Base-by-base conservation (phyloP, 2,888 invertebrate genomes). In the Cistogaster globosa region DNA sequence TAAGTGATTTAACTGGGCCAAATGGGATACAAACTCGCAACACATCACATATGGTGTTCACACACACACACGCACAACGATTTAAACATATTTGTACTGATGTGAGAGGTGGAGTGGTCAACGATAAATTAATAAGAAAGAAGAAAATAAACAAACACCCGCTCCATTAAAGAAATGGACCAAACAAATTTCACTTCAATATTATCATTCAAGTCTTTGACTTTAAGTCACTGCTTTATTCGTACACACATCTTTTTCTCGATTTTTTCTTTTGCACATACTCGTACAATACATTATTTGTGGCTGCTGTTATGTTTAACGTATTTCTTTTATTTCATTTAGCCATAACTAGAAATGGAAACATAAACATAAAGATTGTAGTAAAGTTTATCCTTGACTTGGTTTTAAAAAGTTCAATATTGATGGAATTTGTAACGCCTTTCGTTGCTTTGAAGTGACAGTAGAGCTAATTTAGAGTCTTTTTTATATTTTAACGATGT, bases 1-100 rank as follows among this genome's bases (percentile, higher is more conserved):
- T 67, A 75, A 75, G 82, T 86, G 86, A 87, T 86, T 86, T 87
- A 87, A 86, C 74, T 82, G 65, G 84, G 75, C 84, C 87, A 83
- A 83, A 60, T 63, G 75, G 48, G 26, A 32, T n/a, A 45, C 12
- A 53, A 38, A 45, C 57, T 32, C 2, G 12, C 12, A 42, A 42
- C 6, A 48, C 38, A 63, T 51, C 81, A 75, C 69, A 62, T 69
- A 78, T 65, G 71, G 78, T 18, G 57, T 18, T 26, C 51, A 20
- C 38, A 36, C 67, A 9, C 22, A 48, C 11, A 36, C 67, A 9
- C 22, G 32, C 11, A 32, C 20, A 75, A 32, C 32, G 20, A 9
- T 65, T 18, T 16, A 14, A 36, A 65, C 14, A 5, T 45, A 53
- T 63, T 55, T 63, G 22, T 51, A 18, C 11, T 9, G 36, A 36